Evolutionary conservation across 2,113 vertebrate species (phyloP), one percentile per base, ranked within the genome.

Genomic region (Erpornis zantholeuca): DNA sequence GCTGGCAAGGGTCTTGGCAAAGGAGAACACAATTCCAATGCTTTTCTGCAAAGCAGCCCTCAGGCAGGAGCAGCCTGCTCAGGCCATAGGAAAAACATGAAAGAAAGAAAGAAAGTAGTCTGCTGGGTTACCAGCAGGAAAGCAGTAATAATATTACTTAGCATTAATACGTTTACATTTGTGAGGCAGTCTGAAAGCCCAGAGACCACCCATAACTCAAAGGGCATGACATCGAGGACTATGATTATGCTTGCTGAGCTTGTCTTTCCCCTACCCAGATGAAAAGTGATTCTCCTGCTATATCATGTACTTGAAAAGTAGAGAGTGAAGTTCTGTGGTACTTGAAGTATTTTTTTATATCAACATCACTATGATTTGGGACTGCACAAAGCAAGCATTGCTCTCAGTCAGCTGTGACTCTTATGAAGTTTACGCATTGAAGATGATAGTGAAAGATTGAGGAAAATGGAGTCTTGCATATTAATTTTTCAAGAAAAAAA

Each of bases 61-160:
- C 1, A 2, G 57, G 52, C 76, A 82, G 60, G 33, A 88, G 40
- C 90, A 94, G 80, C 68, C 82, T 87, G 38, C 44, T 91, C 72
- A 94, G 70, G 78, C 69, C 63, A 33, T 1, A 72, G 71, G 75
- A 56, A 90, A 91, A 90, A 57, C 31, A 59, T 23, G 64, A 82
- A 84, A 93, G 95, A 71, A 82, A 88, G 73, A 16, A 86, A 84
- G 64, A 12, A 88, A 87, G 54, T 59, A 97, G 83, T 82, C 68
- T 95, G 85, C 66, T 88, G 95, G 73, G 45, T 73, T 86, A 83
- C 68, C 84, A 86, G 77, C 94, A 90, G 88, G 73, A 95, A 78
- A 96, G 83, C 72, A 76, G 33, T 90, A 90, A 92, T 73, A 72
- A 72, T 72, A 90, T 83, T 81, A 91, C 66, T 77, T 89, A 69